Evolutionary conservation across 2,888 invertebrate species (phyloP), one percentile per base, ranked within the genome.

Genomic region (Hipparchia sbordonii): DNA sequence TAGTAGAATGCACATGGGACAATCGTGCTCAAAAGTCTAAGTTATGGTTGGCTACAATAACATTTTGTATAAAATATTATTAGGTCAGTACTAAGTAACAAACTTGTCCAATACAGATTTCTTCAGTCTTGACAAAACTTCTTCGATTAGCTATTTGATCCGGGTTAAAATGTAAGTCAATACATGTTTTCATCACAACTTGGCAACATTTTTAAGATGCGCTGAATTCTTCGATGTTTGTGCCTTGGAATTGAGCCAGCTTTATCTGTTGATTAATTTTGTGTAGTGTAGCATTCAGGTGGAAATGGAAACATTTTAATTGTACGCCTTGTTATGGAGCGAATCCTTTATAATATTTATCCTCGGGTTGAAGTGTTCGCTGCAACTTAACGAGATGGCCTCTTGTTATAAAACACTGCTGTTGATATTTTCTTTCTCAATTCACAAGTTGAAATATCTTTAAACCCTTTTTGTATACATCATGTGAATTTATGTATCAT

Each of bases 1-100:
- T 78, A 75, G 77, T 74, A 81, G 80, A 84, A 87, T 90, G 90
- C 89, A 89, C 84, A 83, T 77, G 62, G 87, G 87, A 87, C 88
- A 86, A 80, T 88, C 86, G 82, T 76, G 82, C 79, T 82, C 83
- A 80, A 77, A 81, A 69, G 39, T 69, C 51, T 61, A 52, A 65
- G 51, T 33, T 6, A 10, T 13, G 13, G 48, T 46, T 7, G 13
- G 46, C 6, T 6, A 10, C 12, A 54, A 54, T 33, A 3, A 59
- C 33, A 13, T 10, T 13, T 13, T 33, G 7, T 23, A 33, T 8
- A 13, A 57, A 13, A 23, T 57, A 57, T 23, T 8, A 6, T 7
- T 57, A 56, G n/a, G 56, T 13, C 56, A 13, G 13, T 13, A 13
- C 2, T 13, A 13, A 60, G 33, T 39, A 10, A 12, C 48, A 13